Evolutionary conservation across 2,888 invertebrate species (phyloP).

Genomic region (Diadegma fenestrale): DNA sequence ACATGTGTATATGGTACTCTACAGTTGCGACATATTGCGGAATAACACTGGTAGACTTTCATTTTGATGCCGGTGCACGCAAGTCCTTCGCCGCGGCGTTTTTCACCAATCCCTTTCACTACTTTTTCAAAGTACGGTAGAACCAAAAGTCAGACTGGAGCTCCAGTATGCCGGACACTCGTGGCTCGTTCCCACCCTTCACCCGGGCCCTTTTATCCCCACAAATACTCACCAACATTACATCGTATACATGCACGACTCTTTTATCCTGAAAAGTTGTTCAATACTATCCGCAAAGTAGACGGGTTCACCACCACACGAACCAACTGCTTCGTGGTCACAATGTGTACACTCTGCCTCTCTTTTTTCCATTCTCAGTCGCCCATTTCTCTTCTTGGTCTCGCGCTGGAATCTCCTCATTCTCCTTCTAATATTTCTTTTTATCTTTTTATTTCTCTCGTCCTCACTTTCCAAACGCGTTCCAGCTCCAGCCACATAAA

Average conservation of each 20-base stretch:
- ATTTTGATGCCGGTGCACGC: conserved; percentile 44
- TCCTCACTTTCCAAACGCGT: conserved; percentile 63
- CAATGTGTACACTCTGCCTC: conserved; percentile 31
- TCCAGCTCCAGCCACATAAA: conserved; percentile 77
- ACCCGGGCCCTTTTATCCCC: conserved; percentile 52
- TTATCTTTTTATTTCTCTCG: conserved; percentile 69
- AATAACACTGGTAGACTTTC: conserved; percentile 51
- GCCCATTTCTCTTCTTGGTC: conserved; percentile 67
- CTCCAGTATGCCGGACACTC: conserved; percentile 49
- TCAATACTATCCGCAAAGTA: conserved; percentile 45
- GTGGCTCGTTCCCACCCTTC: conserved; percentile 58
- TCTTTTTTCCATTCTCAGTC: conserved; percentile 63
- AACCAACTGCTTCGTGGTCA: conserved; percentile 57
- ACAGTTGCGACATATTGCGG: conserved; percentile 48
- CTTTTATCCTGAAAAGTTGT: conserved; percentile 55
- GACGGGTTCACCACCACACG: conserved; percentile 61
- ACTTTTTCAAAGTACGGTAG: conserved; percentile 75
- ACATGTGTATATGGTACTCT: conserved; percentile 47
- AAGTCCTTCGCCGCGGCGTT: conserved; percentile 68
- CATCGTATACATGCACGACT: conserved; percentile 19
- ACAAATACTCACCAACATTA: not conserved
- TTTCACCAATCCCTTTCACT: conserved; percentile 74
- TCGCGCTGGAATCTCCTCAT: conserved; percentile 56
- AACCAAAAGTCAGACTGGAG: conserved; percentile 67
- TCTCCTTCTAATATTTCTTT: conserved; percentile 56